Conservation (phyloP, 2,113 vertebrate species). For the Nycticorax nycticorax region DNA sequence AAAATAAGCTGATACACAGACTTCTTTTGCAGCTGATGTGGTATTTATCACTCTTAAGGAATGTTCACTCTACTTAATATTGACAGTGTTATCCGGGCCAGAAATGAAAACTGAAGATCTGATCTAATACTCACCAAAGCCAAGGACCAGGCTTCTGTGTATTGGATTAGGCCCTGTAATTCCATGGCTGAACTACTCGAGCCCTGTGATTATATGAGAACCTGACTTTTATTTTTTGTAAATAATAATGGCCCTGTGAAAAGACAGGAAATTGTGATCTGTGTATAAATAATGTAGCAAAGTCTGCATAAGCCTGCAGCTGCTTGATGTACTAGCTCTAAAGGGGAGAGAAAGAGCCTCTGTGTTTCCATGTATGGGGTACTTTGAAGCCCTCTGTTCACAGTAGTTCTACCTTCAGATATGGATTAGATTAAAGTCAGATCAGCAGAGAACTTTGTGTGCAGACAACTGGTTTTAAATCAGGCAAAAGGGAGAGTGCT, state of each 20-base stretch:
- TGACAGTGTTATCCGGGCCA: neutral
- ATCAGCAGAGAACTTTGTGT: neutral
- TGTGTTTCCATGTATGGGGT: fast-evolving
- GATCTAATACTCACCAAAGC: neutral
- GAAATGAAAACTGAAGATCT: neutral
- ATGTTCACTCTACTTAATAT: neutral
- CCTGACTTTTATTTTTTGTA: neutral
- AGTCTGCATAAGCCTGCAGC: neutral
- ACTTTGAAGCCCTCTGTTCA: neutral
- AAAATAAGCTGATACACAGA: neutral
- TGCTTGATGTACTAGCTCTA: neutral
- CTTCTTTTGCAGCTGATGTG: neutral
- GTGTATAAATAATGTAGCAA: neutral
- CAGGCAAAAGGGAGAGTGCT: neutral
- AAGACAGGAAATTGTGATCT: neutral
- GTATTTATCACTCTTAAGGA: neutral
- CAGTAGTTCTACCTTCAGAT: neutral
- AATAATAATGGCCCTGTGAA: neutral
- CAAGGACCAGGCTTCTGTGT: neutral
- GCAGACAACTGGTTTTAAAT: neutral
- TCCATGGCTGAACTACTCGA: neutral
- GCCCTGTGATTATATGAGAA: neutral
- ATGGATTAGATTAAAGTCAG: neutral
- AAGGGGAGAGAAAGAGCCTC: neutral
- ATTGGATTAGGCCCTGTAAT: neutral